Conservation (phyloP, 2,113 vertebrate species). For the Laticauda colubrina region DNA sequence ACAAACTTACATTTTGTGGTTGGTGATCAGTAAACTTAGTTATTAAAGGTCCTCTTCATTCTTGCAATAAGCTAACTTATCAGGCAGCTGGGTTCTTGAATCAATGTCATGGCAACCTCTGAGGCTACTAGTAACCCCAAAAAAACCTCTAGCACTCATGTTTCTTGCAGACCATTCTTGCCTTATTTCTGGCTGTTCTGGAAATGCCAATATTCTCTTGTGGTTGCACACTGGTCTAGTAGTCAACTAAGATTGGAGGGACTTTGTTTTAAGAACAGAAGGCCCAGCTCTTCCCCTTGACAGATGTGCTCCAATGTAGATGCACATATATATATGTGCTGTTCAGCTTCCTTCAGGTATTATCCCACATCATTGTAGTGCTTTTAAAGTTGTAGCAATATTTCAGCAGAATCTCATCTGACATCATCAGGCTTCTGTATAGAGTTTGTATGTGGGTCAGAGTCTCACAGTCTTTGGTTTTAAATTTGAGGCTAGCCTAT, state of each 20-base stretch:
- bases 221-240: not conserved
- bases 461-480: no score
- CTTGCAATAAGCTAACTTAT: not conserved
- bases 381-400: no score
- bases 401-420: no score
- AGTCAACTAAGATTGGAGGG: not conserved
- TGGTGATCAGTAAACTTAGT: not conserved
- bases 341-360: no score
- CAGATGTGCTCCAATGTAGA: no score
- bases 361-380: no score
- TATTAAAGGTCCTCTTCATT: not conserved
- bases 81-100: not conserved
- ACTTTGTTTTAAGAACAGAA: not conserved
- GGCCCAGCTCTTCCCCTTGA: not conserved
- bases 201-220: not conserved
- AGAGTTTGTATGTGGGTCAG: no score
- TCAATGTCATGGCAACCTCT: not conserved
- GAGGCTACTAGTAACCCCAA: not conserved
- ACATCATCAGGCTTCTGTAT: no score
- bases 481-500: no score
- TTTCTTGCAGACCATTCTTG: not conserved
- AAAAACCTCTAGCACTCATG: not conserved
- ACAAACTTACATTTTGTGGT: not conserved
- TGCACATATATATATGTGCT: not conserved
- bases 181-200: not conserved